phyloP scores from a whole-genome alignment of 2,113 vertebrate genomes.

The Papio anubis region DNA sequence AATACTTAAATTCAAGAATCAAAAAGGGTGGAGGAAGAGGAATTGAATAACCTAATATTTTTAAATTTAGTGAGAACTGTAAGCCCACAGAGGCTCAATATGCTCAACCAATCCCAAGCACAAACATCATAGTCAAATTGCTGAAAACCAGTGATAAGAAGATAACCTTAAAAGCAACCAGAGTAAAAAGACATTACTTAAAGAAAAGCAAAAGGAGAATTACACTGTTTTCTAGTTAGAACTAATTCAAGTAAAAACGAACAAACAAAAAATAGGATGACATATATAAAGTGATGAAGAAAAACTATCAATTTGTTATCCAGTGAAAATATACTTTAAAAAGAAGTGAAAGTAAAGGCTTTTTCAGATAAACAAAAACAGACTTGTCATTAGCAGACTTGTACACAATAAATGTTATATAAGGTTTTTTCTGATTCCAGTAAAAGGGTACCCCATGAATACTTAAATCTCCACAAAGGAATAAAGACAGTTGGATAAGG shows the following conservation, averaged over 20 bases:
- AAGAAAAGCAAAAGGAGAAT: background rate
- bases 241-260: background rate
- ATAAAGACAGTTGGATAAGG: background rate
- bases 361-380: background rate
- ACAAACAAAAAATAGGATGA: background rate
- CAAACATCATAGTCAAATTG: background rate
- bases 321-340: background rate
- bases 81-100: background rate
- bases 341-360: background rate
- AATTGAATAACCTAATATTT: background rate
- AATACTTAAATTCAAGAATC: slow-evolving; percentile 6
- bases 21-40: background rate
- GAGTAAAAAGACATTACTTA: background rate
- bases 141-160: background rate
- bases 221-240: background rate
- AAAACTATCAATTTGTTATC: background rate
- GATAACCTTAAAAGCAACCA: background rate
- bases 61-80: background rate
- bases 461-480: background rate
- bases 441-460: background rate
- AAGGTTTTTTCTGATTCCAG: background rate
- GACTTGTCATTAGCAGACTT: background rate
- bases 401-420: background rate
- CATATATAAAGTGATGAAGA: background rate
- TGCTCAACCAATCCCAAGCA: background rate